Conservation (phyloP, 2,113 vertebrate genomes). For the Xyrauchen texanus region DNA sequence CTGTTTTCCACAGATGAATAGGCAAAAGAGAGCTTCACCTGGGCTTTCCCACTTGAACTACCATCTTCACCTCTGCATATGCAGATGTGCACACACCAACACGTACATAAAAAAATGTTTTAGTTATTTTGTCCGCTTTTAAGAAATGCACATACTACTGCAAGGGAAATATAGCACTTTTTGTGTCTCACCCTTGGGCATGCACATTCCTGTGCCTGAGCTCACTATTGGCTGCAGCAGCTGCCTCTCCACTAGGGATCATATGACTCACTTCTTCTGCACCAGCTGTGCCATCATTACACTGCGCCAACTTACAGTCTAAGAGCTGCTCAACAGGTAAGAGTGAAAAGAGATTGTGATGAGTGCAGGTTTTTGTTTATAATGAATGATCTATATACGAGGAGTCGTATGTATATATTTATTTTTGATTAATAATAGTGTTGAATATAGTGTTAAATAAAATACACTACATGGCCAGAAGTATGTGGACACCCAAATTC, state of each 20-base stretch:
- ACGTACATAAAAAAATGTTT: neutral
- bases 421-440: too few relatives aligned
- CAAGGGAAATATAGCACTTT: neutral
- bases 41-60: constrained; percentile 61
- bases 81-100: constrained; percentile 8
- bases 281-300: constrained; percentile 22
- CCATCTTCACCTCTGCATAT: constrained; percentile 55
- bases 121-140: neutral
- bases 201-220: constrained; percentile 66
- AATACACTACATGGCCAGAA: too few relatives aligned
- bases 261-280: constrained; percentile 34
- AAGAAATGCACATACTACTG: neutral
- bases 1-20: constrained; percentile 82
- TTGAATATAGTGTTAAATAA: too few relatives aligned
- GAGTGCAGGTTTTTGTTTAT: too few relatives aligned
- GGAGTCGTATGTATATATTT: too few relatives aligned
- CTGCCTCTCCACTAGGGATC: constrained; percentile 67
- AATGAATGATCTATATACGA: too few relatives aligned
- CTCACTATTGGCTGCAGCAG: constrained; percentile 67
- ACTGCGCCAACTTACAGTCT: constrained; percentile 67
- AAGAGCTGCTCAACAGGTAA: constrained; percentile 63
- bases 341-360: too few relatives aligned
- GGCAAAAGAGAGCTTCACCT: constrained; percentile 81
- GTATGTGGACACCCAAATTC: too few relatives aligned
- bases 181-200: constrained; percentile 61